Base-by-base conservation (phyloP, 2,888 invertebrate genomes). In the Ormyrus labotus region DNA sequence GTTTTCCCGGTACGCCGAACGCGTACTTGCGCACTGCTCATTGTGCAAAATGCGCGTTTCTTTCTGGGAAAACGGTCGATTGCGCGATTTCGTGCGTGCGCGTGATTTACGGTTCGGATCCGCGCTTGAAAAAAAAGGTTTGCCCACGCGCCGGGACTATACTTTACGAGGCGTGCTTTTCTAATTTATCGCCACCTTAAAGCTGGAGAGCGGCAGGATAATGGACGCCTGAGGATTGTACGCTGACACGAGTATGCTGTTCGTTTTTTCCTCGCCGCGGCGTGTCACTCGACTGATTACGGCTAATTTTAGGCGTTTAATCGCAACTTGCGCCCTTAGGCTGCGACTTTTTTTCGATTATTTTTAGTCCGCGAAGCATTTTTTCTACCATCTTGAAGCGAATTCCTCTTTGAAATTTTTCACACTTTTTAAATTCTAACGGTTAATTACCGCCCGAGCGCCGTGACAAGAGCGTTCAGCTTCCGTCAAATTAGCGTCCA, bases 1-100 rank as follows among this genome's bases (percentile, higher is more conserved):
- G 19, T 19, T 19, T 19, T 19, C 19, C 19, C 19, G 19, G 19
- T 19, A 19, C 19, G 19, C 19, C 19, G 19, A 19, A 1, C 19
- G 19, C 19, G 19, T 19, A 19, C 19, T 19, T 19, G 19, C 19
- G 19, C 19, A 19, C 19, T 19, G 19, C 19, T 45, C 63, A 76
- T 69, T 76, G 55, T 69, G 69, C 61, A 76, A 76, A 72, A 69
- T 45, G 55, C 48, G 53, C 60, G 58, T 67, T 75, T 75, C 51
- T 50, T 70, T 57, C 69, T 69, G 63, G 76, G 76, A 76, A 75
- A 73, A 50, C 7, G 47, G 19, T 11, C 45, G 53, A 45, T 11
- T 13, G 34, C 45, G 51, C 67, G 75, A 10, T n/a, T 51, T 53
- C n/a, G 45, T 13, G 34, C 50, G 61, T 69, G 50, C 60, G 74